Conservation (phyloP, 2,888 invertebrate species). For the Phragmatobia fuliginosa region DNA sequence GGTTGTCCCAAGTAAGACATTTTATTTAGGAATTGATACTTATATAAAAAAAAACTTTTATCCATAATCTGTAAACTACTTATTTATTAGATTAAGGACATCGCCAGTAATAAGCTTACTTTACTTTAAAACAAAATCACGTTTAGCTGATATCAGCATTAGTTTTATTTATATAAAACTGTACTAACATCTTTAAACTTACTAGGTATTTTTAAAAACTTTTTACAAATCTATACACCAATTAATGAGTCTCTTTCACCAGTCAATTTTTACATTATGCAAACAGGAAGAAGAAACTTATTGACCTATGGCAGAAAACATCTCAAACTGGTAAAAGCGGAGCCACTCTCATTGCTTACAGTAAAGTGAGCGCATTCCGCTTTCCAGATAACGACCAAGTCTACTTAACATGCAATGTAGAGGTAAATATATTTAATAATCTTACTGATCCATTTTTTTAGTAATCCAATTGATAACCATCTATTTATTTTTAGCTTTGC, state of each 20-base stretch:
- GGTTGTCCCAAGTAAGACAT: conserved; percentile 89
- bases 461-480: background rate
- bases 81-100: too few relatives aligned
- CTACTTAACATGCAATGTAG: conserved; percentile 91
- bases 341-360: conserved; percentile 89
- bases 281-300: conserved; percentile 88
- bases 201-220: too few relatives aligned
- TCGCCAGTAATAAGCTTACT: too few relatives aligned
- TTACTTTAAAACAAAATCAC: too few relatives aligned
- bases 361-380: conserved; percentile 90
- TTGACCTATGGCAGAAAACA: conserved; percentile 88
- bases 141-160: background rate
- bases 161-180: background rate
- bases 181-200: background rate
- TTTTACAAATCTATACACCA: background rate
- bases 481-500: conserved; percentile 68
- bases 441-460: too few relatives aligned
- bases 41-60: background rate
- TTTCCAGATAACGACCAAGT: conserved; percentile 91
- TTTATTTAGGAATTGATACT: background rate
- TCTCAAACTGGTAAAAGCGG: conserved; percentile 86
- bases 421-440: conserved; percentile 77
- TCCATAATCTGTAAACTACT: background rate
- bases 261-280: background rate
- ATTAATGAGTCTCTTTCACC: background rate